These are phyloP conservation scores for Drosophila navojoa DNA, from an alignment of 1,140 invertebrate species.

Conservation along the genomic window DNA sequence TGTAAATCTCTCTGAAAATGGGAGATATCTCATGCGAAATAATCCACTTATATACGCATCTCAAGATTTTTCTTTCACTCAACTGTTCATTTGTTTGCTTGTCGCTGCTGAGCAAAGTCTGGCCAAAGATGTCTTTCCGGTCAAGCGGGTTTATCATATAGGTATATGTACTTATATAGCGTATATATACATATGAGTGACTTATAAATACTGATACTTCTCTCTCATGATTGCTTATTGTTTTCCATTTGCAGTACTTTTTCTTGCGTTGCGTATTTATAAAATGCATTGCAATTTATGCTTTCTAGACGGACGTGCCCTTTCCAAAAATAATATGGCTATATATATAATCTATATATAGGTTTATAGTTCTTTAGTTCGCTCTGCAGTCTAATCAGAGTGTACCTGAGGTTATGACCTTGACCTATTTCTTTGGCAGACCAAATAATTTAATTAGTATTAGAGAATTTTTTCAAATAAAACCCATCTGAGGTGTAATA, in stretches of 20 bases:
- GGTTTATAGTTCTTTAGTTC: no score
- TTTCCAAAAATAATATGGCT: constrained; percentile 4
- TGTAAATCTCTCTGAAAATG: no score
- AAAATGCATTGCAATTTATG: constrained; percentile 63
- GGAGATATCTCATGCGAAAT: background rate
- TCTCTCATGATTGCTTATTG: constrained; percentile 20
- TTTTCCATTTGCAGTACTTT: constrained; percentile 25
- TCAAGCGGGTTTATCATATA: constrained; percentile 54
- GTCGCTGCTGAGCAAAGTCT: constrained; percentile 5
- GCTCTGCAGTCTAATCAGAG: no score
- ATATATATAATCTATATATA: no score
- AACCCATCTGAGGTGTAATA: no score
- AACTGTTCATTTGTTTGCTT: constrained; percentile 19
- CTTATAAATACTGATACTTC: constrained; percentile 12
- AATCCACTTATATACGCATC: background rate
- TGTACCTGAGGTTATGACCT: no score
- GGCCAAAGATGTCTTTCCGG: constrained; percentile 55
- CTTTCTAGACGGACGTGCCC: constrained; percentile 21
- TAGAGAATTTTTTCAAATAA: no score
- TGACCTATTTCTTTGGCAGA: no score
- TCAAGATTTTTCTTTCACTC: constrained; percentile 23
- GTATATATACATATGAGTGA: background rate
- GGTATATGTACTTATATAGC: background rate
- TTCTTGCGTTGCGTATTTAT: constrained; percentile 58
- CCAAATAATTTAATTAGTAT: no score